phyloP scores from a whole-genome alignment of 1,140 invertebrate genomes.

The Drosophila takahashii region DNA sequence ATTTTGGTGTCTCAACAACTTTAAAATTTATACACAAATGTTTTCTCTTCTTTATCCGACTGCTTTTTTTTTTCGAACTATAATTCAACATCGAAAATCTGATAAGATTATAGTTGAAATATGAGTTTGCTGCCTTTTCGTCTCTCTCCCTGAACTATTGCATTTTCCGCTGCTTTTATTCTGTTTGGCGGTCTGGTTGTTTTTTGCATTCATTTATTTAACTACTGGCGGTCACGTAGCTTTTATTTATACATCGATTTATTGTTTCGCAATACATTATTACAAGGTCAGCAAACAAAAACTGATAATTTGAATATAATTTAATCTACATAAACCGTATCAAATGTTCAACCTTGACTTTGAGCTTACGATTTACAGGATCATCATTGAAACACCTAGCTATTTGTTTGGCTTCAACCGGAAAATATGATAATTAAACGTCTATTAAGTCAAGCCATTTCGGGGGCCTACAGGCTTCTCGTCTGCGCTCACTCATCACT shows the following conservation, averaged over 20 bases:
- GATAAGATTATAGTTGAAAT: constrained; percentile 77
- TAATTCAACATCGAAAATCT: constrained; percentile 73
- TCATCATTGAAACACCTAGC: neutral
- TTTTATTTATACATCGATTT: constrained; percentile 28
- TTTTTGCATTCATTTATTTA: constrained; percentile 13
- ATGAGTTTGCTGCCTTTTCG: constrained; percentile 48
- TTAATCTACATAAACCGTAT: neutral
- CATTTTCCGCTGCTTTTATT: constrained; percentile 14
- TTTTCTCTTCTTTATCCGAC: constrained; percentile 7
- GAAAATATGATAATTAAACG: constrained; percentile 9
- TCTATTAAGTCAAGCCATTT: constrained; percentile 14
- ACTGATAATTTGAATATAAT: neutral
- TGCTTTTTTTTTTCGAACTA: constrained; percentile 43
- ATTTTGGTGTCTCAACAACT: neutral
- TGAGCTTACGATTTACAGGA: too few species aligned
- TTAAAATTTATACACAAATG: constrained; percentile 28
- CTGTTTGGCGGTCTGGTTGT: neutral
- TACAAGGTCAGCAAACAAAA: constrained; percentile 5
- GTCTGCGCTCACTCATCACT: constrained; percentile 18
- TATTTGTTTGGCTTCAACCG: neutral
- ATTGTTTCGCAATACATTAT: constrained; percentile 1
- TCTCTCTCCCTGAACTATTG: neutral
- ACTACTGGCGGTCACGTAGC: constrained; percentile 47
- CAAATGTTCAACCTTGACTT: neutral
- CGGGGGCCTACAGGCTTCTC: neutral